Conservation (phyloP, 2,888 invertebrate genomes). For the Diachrysia chrysitis region DNA sequence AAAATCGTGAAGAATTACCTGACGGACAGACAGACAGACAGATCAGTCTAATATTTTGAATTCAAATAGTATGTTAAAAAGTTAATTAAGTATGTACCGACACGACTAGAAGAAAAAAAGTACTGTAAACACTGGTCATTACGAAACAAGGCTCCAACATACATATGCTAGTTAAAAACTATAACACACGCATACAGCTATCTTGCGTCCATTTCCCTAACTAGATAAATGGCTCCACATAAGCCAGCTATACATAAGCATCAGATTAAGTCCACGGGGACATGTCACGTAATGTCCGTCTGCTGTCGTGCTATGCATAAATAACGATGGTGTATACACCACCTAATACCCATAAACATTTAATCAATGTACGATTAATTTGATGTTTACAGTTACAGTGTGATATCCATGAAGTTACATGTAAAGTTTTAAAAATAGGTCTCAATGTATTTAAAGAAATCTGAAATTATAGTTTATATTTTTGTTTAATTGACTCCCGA, state of each 20-base stretch:
- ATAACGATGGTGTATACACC: slow-evolving; percentile 50
- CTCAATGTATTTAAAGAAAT: no score
- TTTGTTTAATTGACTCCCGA: no score
- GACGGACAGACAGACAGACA: no score
- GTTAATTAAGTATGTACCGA: no score
- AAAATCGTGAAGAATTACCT: no score
- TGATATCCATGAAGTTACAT: neutral
- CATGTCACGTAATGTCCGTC: slow-evolving; percentile 59
- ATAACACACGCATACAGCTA: slow-evolving; percentile 23
- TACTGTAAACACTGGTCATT: neutral
- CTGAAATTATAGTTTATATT: no score
- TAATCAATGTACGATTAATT: slow-evolving; percentile 48
- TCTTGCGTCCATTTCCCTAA: slow-evolving; percentile 44
- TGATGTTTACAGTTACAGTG: slow-evolving; percentile 11
- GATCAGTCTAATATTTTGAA: no score
- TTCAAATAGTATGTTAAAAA: no score
- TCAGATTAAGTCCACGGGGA: slow-evolving; percentile 57
- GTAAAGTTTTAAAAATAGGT: no score
- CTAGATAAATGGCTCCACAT: slow-evolving; percentile 52
- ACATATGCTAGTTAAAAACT: neutral
- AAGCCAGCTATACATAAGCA: slow-evolving; percentile 47
- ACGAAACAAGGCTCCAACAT: neutral
- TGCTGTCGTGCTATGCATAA: slow-evolving; percentile 58
- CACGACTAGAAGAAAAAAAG: neutral
- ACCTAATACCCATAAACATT: slow-evolving; percentile 50